Percentiles rank a stretch among this genome's conserved stretches.
These are phyloP conservation scores for Scaptomyza parva DNA, from an alignment of 2,888 invertebrate species.

Conservation along the genomic window DNA sequence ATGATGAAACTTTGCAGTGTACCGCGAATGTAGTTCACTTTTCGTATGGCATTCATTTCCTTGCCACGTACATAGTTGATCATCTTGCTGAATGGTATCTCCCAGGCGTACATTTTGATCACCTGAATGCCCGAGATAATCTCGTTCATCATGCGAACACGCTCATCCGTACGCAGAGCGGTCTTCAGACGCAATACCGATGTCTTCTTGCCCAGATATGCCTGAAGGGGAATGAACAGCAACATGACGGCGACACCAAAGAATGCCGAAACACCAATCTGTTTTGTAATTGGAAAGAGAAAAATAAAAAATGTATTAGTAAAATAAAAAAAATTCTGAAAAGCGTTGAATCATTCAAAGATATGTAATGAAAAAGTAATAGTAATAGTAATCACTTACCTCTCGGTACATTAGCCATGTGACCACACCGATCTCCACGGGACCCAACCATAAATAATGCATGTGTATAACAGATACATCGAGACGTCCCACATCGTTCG, in stretches of 20 bases:
- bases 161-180: conserved; percentile 94
- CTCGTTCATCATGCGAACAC: conserved; percentile 96
- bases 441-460: conserved; percentile 97
- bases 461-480: conserved; percentile 91
- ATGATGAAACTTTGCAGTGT: conserved; percentile 93
- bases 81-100: conserved; percentile 92
- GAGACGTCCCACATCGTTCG: conserved; percentile 94
- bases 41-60: conserved; percentile 88
- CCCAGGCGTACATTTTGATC: conserved; percentile 99
- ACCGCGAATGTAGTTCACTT: conserved; percentile 91
- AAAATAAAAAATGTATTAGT: too few relatives aligned
- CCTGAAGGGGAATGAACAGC: conserved; percentile 91
- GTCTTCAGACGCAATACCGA: conserved; percentile 91
- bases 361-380: background rate
- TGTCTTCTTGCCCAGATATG: conserved; percentile 91
- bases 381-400: conserved; percentile 80
- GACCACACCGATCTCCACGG: conserved; percentile 92
- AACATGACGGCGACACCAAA: conserved; percentile 87
- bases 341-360: too few relatives aligned
- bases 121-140: conserved; percentile 95
- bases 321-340: too few relatives aligned
- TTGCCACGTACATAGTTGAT: conserved; percentile 88
- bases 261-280: conserved; percentile 86
- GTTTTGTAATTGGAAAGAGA: background rate
- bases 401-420: conserved; percentile 91